Evolutionary conservation across 2,113 vertebrate genomes (phyloP).

Genomic region (Copsychus sechellarum): DNA sequence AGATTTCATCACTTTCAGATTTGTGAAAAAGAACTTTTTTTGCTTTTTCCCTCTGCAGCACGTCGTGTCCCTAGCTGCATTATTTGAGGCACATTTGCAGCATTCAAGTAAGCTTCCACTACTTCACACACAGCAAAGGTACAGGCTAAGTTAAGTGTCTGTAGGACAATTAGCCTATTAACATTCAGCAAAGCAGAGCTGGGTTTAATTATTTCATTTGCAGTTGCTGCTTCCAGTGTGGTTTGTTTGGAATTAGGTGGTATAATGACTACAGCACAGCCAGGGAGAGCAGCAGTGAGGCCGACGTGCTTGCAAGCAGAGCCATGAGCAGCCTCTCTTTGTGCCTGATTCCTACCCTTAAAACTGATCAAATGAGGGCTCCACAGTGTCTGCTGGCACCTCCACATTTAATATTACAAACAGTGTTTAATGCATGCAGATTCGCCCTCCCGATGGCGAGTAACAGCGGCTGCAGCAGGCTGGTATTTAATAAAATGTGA

Average conservation of each 20-base stretch:
- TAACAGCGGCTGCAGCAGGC: neutral
- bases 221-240: neutral
- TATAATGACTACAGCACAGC: neutral
- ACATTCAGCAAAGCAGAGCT: neutral
- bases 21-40: neutral
- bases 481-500: neutral
- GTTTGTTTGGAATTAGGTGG: neutral
- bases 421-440: slow-evolving; percentile 1
- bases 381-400: neutral
- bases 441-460: neutral
- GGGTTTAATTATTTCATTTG: slow-evolving; percentile 30
- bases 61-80: neutral
- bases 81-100: neutral
- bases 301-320: neutral
- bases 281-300: neutral
- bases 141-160: neutral
- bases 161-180: neutral
- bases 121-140: neutral
- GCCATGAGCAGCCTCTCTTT: neutral
- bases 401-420: neutral
- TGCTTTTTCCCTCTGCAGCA: neutral
- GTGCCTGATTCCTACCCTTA: neutral
- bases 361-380: neutral
- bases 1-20: neutral
- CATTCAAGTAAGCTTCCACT: neutral